phyloP scores from a whole-genome alignment of 2,797 vertebrate genomes.

The Etheostoma perlongum region DNA sequence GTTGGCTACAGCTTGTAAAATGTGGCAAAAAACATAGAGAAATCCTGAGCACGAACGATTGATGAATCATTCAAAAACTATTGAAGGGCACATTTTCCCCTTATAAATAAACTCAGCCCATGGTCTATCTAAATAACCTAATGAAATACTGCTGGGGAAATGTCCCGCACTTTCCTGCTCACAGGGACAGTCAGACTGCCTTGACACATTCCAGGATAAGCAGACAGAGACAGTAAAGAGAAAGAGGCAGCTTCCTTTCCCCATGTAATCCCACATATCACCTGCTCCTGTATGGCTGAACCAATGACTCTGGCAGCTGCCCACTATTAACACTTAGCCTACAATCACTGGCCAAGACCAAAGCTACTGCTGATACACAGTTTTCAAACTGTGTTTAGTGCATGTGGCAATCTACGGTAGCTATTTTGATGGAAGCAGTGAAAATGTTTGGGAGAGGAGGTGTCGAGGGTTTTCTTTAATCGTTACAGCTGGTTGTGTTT shows the following conservation, averaged over 20 bases:
- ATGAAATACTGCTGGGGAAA: slow-evolving; percentile 35
- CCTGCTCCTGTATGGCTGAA: slow-evolving; percentile 38
- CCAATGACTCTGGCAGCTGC: slow-evolving; percentile 60
- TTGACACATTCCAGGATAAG: slow-evolving; percentile 61
- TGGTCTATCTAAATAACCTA: slow-evolving; percentile 35
- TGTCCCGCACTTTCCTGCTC: slow-evolving; percentile 13
- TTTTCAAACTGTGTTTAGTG: slow-evolving; percentile 7
- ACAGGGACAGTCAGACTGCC: slow-evolving; percentile 44
- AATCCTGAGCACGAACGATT: not conserved
- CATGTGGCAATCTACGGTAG: not conserved
- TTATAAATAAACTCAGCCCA: slow-evolving; percentile 14
- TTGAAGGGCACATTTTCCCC: not conserved
- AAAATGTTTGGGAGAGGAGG: slow-evolving; percentile 32
- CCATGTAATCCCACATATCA: slow-evolving; percentile 59
- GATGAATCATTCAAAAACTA: not conserved
- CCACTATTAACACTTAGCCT: slow-evolving; percentile 54
- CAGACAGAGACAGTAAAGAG: slow-evolving; percentile 38
- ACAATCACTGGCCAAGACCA: slow-evolving; percentile 31
- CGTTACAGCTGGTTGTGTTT: slow-evolving; percentile 56
- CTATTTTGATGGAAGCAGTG: slow-evolving; percentile 25
- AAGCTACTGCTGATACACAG: not conserved
- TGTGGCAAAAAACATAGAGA: not conserved
- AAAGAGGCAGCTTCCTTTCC: slow-evolving; percentile 37
- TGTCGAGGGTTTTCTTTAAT: slow-evolving; percentile 57
- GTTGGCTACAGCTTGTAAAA: slow-evolving; percentile 1